Conservation (phyloP, 2,797 vertebrate species). For the Sebastes hubbsi region DNA sequence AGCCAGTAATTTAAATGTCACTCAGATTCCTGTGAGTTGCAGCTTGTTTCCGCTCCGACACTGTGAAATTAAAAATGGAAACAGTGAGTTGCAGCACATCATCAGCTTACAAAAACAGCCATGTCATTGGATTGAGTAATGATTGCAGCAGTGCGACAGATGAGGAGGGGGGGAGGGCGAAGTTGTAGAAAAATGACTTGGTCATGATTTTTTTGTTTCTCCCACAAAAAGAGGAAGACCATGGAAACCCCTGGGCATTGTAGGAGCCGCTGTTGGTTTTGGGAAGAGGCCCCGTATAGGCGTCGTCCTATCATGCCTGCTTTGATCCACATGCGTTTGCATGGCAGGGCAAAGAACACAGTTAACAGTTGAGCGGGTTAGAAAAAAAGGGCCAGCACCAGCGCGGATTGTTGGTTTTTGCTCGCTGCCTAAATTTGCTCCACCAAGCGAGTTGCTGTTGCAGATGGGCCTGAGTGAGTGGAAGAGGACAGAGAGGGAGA, state of each 20-base stretch:
- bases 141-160: conserved; percentile 33
- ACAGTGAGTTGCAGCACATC: conserved; percentile 11
- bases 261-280: conserved; percentile 78
- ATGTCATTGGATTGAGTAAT: conserved; percentile 49
- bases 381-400: conserved; percentile 85
- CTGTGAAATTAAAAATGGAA: conserved; percentile 16
- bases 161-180: not conserved
- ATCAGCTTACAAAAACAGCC: conserved; percentile 24
- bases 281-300: conserved; percentile 74
- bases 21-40: conserved; percentile 1
- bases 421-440: conserved; percentile 83
- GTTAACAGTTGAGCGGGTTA: conserved; percentile 86
- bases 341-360: conserved; percentile 82
- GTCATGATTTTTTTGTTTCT: conserved; percentile 68
- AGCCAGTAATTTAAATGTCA: conserved; percentile 4
- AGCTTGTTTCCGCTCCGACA: not conserved
- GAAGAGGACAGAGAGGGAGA: conserved; percentile 17
- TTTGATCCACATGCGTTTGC: conserved; percentile 84
- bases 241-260: conserved; percentile 72
- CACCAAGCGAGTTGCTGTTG: conserved; percentile 74
- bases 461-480: conserved; percentile 62
- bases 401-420: conserved; percentile 82
- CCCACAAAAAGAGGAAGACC: conserved; percentile 74
- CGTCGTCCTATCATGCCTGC: conserved; percentile 77
- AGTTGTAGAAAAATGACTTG: conserved; percentile 59